Evolutionary conservation across 2,888 invertebrate species (phyloP).

Genomic region (Alloscopus bannaensis): DNA sequence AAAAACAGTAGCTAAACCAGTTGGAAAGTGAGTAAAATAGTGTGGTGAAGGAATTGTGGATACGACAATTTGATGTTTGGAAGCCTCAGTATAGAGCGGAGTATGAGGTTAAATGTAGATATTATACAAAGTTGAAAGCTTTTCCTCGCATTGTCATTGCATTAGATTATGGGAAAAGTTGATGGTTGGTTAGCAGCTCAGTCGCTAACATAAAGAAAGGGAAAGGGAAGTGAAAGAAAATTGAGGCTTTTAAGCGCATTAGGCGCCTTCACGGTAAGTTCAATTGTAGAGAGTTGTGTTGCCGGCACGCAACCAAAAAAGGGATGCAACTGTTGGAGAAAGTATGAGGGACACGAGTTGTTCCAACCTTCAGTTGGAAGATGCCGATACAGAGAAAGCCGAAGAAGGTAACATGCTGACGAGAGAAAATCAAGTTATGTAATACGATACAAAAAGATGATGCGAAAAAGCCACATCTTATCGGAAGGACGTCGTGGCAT

Average conservation of each 20-base stretch:
- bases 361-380: no score
- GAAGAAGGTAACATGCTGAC: no score
- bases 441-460: no score
- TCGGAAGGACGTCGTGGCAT: not conserved
- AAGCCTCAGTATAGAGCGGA: no score
- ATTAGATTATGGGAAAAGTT: constrained; percentile 11
- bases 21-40: no score
- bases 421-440: no score
- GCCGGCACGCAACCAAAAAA: not conserved
- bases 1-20: no score
- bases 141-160: constrained; percentile 16
- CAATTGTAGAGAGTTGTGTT: not conserved
- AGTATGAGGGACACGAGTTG: no score
- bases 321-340: not conserved
- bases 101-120: no score
- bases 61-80: constrained; percentile 9
- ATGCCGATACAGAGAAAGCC: no score
- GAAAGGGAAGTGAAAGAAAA: constrained; percentile 16
- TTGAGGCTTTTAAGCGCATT: constrained; percentile 48
- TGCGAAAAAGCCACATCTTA: no score
- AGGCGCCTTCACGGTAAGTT: constrained; percentile 6
- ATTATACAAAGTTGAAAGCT: constrained; percentile 13
- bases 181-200: not conserved
- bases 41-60: not conserved
- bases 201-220: not conserved